Base-by-base conservation (phyloP, 2,888 invertebrate species). In the Sthenelais limicola region DNA sequence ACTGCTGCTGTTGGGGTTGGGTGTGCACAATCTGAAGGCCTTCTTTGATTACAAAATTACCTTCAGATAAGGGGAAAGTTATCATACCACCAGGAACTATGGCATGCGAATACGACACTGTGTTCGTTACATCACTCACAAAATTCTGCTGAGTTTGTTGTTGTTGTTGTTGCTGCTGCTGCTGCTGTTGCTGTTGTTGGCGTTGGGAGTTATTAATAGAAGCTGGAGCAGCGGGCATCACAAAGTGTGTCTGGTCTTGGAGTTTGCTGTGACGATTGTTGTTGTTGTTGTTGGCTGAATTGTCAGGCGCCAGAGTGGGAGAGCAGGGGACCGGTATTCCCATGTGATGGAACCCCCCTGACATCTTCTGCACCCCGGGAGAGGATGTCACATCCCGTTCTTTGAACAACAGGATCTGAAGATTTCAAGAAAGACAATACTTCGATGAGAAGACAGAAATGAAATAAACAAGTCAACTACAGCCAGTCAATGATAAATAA, bases 311-410 rank as follows among this genome's bases (percentile, higher is more conserved):
- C 43, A 58, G 48, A 30, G 47, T 71, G 71, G 71, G 71, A 30
- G 71, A 56, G 43, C 62, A 62, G 35, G 62, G 62, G 62, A 62
- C 62, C 7, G 62, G 62, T 26, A 62, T 62, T 62, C 62, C 62
- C 62, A 62, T 62, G 62, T 62, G 62, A 28, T 71, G 71, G n/a
- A 56, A 72, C 47, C 67, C 68, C 47, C 68, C 68, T 73, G 73
- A 68, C 73, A 73, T 68, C 56, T 56, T 68, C 51, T 35, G 52
- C 26, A 49, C 49, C 49, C 49, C 21, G 32, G 68, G 54, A 48
- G 54, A 73, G 33, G 24, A 30, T 32, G 69, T 70, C 52, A 73
- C 73, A 73, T 73, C 69, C 67, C 73, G 35, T 68, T 72, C 68
- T 54, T 72, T 72, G 54, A 56, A 72, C 33, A 72, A 43, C 35